Evolutionary conservation across 1,140 invertebrate genomes (phyloP).

Genomic region (Phocides pigmalion): DNA sequence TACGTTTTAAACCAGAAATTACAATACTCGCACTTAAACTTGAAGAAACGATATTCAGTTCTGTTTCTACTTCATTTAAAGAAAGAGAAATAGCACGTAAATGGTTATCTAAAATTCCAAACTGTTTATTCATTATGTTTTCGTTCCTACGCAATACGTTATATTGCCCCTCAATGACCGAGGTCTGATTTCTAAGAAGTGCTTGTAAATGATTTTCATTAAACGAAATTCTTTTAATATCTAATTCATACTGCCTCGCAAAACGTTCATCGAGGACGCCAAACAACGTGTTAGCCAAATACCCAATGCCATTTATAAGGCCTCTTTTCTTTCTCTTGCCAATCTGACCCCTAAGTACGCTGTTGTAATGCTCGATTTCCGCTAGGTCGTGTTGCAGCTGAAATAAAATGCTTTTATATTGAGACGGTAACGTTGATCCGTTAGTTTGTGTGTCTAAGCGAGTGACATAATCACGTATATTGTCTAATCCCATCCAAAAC

Average conservation of each 20-base stretch:
- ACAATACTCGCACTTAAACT: conserved; percentile 14
- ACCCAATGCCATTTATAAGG: conserved; percentile 40
- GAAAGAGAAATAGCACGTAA: conserved; percentile 11
- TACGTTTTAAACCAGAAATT: conserved; percentile 29
- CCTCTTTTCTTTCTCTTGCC: conserved; percentile 32
- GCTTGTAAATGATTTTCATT: conserved; percentile 40
- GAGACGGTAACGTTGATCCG: not conserved
- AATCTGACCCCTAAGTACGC: conserved; percentile 21
- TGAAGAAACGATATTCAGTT: too few species aligned
- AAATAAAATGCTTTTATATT: conserved; percentile 22
- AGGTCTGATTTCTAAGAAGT: conserved; percentile 39
- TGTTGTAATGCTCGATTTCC: conserved; percentile 38
- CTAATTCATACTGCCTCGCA: conserved; percentile 36
- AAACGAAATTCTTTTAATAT: conserved; percentile 31
- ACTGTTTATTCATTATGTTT: conserved; percentile 39
- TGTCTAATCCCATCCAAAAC: conserved; percentile 35
- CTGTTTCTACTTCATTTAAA: not conserved
- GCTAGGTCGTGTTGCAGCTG: conserved; percentile 36
- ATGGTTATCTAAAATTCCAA: conserved; percentile 28
- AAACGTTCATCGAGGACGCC: conserved; percentile 41
- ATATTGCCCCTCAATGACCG: conserved; percentile 36
- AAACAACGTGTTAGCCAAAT: conserved; percentile 37
- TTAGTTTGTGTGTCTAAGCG: conserved; percentile 10
- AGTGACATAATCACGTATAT: conserved; percentile 12
- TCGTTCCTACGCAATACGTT: conserved; percentile 38